Base-by-base conservation (phyloP, 2,113 vertebrate genomes). In the Clarias macrocephalus region DNA sequence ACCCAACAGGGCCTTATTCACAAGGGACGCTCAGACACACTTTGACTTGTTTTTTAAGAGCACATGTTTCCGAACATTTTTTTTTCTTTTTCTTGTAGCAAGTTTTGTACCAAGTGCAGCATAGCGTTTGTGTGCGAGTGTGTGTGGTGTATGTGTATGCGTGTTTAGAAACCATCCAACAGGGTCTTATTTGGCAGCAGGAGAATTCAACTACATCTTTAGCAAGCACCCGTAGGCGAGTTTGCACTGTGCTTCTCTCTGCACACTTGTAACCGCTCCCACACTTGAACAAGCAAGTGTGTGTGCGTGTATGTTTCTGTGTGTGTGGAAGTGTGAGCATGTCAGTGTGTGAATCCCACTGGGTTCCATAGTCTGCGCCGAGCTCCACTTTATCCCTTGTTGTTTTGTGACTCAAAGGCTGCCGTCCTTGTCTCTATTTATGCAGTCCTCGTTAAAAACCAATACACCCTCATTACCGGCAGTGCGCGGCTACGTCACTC, bases 381-480 rank as follows among this genome's bases (percentile, higher is more conserved):
- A 90, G 91, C 88, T 88, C 89, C 83, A 90, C 93, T 94, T 94
- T 91, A 93, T 94, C 91, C 91, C 82, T 91, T 89, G 90, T 93
- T 92, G 91, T 92, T 88, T 89, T 92, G 89, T 88, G 91, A 93
- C 92, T 94, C 93, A 94, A 94, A 93, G 81, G 81, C 90, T 88
- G 89, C 76, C 87, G 83, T 92, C 92, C 89, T 87, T 82, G 37
- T 91, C 87, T 88, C 48, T 91, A 88, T 92, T 92, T 91, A 84
- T 92, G 89, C 86, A 91, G 85, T 72, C 92, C 90, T 94, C 94
- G 94, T 92, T 93, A 87, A 89, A 92, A 92, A 93, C 90, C 94
- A 96, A 95, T 94, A 91, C 91, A 92, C 92, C 94, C 91, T 95
- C 94, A 95, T 96, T 98, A 97, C 95, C 93, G 93, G 85, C 91